phyloP scores from a whole-genome alignment of 2,888 invertebrate species.

The Anarsia innoxiella region DNA sequence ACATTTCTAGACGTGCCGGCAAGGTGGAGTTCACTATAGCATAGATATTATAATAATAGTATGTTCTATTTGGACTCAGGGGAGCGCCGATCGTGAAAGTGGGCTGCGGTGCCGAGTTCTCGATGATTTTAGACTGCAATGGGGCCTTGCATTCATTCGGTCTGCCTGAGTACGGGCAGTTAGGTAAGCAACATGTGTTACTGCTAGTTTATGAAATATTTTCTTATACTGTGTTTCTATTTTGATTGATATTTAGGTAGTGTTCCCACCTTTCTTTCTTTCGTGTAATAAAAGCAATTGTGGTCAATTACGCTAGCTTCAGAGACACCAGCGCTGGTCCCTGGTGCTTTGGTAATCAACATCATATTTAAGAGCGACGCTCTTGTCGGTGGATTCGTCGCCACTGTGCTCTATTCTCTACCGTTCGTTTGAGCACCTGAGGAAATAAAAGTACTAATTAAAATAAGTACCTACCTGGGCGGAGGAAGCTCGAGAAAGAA shows the following conservation, averaged over 20 bases:
- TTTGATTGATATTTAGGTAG: too few species aligned
- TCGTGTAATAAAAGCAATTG: not conserved
- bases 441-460: not conserved
- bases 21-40: too few species aligned
- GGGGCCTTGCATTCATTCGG: slow-evolving; percentile 94
- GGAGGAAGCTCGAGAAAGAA: too few species aligned
- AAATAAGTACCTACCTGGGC: too few species aligned
- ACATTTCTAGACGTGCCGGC: not conserved
- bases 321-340: not conserved
- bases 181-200: too few species aligned
- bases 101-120: slow-evolving; percentile 94
- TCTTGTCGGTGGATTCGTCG: too few species aligned
- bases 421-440: not conserved
- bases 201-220: too few species aligned
- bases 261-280: too few species aligned
- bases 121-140: slow-evolving; percentile 91
- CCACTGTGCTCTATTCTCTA: too few species aligned
- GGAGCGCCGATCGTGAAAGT: slow-evolving; percentile 93
- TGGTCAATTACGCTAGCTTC: not conserved
- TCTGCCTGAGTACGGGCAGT: slow-evolving; percentile 92
- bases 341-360: not conserved
- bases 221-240: too few species aligned
- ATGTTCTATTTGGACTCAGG: slow-evolving; percentile 35
- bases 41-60: not conserved
- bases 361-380: not conserved